A percentile compares a stretch with the other conserved stretches of the same genome.
phyloP scores from a whole-genome alignment of 2,888 invertebrate species.

The Bibio marci region DNA sequence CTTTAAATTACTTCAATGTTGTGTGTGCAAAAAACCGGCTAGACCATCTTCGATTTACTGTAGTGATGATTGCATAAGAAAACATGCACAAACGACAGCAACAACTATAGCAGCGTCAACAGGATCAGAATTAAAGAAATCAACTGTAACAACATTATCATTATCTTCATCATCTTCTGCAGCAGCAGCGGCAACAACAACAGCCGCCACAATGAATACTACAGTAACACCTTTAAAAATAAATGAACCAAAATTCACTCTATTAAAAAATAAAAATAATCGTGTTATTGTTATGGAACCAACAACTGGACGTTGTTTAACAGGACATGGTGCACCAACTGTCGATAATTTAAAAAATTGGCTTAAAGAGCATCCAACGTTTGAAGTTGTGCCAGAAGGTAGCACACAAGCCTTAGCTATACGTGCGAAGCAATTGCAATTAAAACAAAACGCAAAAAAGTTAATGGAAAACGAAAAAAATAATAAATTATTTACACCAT shows the following conservation, averaged over 20 bases:
- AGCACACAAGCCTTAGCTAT: conserved; percentile 29
- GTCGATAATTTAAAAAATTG: conserved; percentile 62
- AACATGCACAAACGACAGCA: conserved; percentile 52
- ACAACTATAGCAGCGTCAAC: conserved; percentile 4
- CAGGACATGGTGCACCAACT: conserved; percentile 69
- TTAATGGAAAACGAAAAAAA: not conserved
- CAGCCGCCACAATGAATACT: not conserved
- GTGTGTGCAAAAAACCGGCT: conserved; percentile 61
- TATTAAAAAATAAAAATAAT: conserved; percentile 4
- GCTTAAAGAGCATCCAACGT: conserved; percentile 75
- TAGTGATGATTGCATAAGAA: conserved; percentile 70
- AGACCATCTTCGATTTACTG: conserved; percentile 78
- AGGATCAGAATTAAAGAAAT: too few relatives aligned
- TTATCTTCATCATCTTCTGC: not conserved
- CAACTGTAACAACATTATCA: conserved; percentile 18
- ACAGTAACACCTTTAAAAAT: not conserved
- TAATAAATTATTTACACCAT: conserved; percentile 23
- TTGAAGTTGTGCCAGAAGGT: conserved; percentile 62
- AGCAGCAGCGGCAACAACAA: conserved; percentile 6
- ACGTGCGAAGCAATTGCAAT: conserved; percentile 14
- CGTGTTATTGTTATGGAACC: conserved; percentile 66
- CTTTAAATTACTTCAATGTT: conserved; percentile 19
- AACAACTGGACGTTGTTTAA: conserved; percentile 52
- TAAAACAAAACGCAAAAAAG: conserved; percentile 13
- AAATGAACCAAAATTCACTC: too few relatives aligned